Conservation (phyloP, 2,888 invertebrate species). For the Polymixis lichenea region DNA sequence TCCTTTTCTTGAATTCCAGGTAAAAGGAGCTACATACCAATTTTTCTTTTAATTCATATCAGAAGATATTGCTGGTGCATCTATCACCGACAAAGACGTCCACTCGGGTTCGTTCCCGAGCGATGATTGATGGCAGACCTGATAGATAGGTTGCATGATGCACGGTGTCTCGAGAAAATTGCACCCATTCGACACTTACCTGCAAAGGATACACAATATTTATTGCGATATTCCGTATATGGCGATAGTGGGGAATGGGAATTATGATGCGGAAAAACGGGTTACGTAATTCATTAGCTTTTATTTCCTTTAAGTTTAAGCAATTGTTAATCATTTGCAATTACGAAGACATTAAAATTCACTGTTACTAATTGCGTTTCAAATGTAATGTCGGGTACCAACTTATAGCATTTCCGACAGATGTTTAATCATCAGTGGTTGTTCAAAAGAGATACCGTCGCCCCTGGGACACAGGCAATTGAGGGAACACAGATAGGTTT, state of each 20-base stretch:
- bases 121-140: constrained; percentile 72
- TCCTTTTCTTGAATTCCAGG: constrained; percentile 8
- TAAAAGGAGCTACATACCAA: constrained; percentile 15
- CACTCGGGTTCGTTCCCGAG: constrained; percentile 59
- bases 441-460: too few species aligned
- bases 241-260: constrained; percentile 23
- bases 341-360: neutral
- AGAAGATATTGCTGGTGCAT: constrained; percentile 51
- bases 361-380: neutral
- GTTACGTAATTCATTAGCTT: constrained; percentile 6
- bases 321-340: neutral
- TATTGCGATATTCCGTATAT: constrained; percentile 49
- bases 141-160: constrained; percentile 72
- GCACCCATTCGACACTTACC: constrained; percentile 73
- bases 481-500: too few species aligned
- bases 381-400: neutral
- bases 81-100: constrained; percentile 57
- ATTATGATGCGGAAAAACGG: constrained; percentile 26
- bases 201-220: constrained; percentile 66
- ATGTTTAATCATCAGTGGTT: neutral
- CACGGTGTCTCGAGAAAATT: constrained; percentile 69
- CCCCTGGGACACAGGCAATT: too few species aligned
- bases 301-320: neutral
- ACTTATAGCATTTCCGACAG: neutral
- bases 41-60: constrained; percentile 41